Conservation (phyloP, 2,113 vertebrate species). For the Rhinolophus ferrumequinum region DNA sequence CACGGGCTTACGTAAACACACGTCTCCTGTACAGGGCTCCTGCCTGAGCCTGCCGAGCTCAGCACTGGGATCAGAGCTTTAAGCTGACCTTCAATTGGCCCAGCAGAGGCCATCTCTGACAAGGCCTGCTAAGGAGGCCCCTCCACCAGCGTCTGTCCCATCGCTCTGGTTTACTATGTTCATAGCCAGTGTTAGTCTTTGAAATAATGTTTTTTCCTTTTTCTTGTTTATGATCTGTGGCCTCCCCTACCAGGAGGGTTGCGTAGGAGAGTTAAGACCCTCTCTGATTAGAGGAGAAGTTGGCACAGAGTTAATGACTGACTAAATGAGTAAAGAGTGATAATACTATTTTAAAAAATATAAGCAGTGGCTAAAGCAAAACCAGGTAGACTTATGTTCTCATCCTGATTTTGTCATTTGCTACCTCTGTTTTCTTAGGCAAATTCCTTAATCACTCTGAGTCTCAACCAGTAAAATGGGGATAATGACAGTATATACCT, state of each 20-base stretch:
- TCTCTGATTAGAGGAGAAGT: background rate
- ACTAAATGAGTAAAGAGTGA: background rate
- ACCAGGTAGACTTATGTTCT: background rate
- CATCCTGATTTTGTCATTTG: background rate
- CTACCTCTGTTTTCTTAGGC: background rate
- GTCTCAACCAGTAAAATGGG: background rate
- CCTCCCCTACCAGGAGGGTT: background rate
- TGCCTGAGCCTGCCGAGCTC: background rate
- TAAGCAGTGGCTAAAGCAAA: background rate
- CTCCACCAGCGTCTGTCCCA: background rate
- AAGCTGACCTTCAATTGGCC: accelerated
- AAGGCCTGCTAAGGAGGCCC: no score
- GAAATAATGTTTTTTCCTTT: background rate
- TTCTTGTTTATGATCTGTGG: background rate
- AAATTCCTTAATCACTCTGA: background rate
- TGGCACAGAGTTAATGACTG: background rate
- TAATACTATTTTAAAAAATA: background rate
- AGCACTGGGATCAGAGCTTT: background rate
- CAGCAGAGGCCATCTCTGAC: background rate
- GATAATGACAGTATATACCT: background rate
- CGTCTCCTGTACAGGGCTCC: background rate
- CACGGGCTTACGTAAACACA: background rate
- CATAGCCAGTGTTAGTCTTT: background rate
- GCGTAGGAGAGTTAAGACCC: background rate
- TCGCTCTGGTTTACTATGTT: background rate